Conservation (phyloP, 2,888 invertebrate genomes). For the Chymomyza procnemis region DNA sequence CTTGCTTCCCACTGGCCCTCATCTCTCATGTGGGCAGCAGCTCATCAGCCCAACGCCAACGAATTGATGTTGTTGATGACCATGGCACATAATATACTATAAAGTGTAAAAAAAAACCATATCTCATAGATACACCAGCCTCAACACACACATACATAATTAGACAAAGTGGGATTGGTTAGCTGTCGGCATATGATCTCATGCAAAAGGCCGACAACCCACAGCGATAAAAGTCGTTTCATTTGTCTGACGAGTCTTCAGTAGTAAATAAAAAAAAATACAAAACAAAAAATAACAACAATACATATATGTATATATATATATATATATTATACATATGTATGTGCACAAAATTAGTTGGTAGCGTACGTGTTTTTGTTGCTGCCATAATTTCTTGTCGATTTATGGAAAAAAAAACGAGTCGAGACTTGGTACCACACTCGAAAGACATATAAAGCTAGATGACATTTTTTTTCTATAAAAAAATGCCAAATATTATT, state of each 20-base stretch:
- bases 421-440: neutral
- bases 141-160: constrained; percentile 32
- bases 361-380: constrained; percentile 57
- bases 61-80: constrained; percentile 11
- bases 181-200: constrained; percentile 51
- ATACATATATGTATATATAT: constrained; percentile 26
- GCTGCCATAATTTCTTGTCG: constrained; percentile 34
- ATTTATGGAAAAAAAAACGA: neutral
- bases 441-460: neutral
- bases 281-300: constrained; percentile 18
- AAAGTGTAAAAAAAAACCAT: constrained; percentile 19
- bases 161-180: constrained; percentile 69
- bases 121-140: constrained; percentile 52
- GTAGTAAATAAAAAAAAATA: neutral
- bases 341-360: constrained; percentile 12
- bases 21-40: constrained; percentile 36
- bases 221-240: constrained; percentile 6
- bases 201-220: constrained; percentile 44
- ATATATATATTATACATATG: neutral
- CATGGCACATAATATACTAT: constrained; percentile 11
- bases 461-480: neutral
- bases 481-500: constrained; percentile 32
- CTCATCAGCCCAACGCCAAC: constrained; percentile 48
- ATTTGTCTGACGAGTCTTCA: constrained; percentile 38
- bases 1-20: constrained; percentile 21